These are phyloP conservation scores for Heteractis magnifica DNA, from an alignment of 92 coral and sea anemone species.

Conservation along the genomic window DNA sequence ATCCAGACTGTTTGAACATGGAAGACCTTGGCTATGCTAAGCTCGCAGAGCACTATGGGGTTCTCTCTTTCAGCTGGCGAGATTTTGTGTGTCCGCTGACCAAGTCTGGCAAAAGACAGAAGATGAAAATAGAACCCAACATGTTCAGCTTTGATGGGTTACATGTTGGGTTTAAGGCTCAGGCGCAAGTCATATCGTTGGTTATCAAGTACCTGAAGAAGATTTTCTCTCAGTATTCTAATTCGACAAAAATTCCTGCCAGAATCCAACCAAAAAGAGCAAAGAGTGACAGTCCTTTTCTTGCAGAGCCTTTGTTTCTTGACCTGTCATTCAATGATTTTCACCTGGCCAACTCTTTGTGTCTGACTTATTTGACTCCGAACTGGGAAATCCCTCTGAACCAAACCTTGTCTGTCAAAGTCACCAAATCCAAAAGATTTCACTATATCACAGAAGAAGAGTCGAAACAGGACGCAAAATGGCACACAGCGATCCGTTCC, in stretches of 20 bases:
- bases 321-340: slow-evolving; percentile 34
- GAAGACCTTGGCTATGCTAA: slow-evolving; percentile 51
- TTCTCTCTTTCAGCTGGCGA: slow-evolving; percentile 49
- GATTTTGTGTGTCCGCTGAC: slow-evolving; percentile 61
- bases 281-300: background rate
- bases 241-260: background rate
- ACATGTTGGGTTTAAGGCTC: slow-evolving; percentile 45
- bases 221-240: background rate
- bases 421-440: slow-evolving; percentile 50
- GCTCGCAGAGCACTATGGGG: slow-evolving; percentile 53
- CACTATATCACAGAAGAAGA: slow-evolving; percentile 26
- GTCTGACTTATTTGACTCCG: slow-evolving; percentile 60
- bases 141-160: slow-evolving; percentile 45
- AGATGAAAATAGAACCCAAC: background rate
- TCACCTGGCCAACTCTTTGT: slow-evolving; percentile 39
- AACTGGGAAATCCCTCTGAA: slow-evolving; percentile 39
- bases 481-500: slow-evolving; percentile 28
- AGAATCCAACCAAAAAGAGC: background rate
- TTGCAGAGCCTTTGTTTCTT: slow-evolving; percentile 28
- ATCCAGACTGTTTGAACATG: slow-evolving; percentile 57
- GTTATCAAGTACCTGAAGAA: slow-evolving; percentile 44
- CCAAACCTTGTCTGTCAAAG: slow-evolving; percentile 54
- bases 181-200: slow-evolving; percentile 45
- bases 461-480: slow-evolving; percentile 17
- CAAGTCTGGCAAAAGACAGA: slow-evolving; percentile 10